Conservation (phyloP, 2,797 vertebrate species). For the Eidolon dupreanum region DNA sequence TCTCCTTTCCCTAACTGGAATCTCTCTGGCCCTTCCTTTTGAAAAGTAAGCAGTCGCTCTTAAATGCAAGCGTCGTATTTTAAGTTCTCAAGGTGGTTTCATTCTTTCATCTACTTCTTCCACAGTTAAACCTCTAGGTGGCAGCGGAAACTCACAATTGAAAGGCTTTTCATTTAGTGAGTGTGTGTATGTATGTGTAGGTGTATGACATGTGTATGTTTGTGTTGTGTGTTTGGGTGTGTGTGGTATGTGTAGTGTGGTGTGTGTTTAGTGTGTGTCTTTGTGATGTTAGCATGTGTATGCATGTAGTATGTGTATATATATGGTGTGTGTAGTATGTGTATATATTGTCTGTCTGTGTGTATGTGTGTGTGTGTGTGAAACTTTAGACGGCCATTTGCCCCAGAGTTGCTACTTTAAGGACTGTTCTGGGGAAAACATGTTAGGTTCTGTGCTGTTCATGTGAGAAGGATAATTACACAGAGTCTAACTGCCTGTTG, state of each 20-base stretch:
- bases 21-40: neutral
- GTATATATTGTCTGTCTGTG: too few species aligned
- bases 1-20: neutral
- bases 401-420: neutral
- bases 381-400: neutral
- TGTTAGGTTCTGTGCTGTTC: accelerated
- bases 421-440: neutral
- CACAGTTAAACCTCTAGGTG: slow-evolving; percentile 18
- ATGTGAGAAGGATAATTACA: accelerated
- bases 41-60: neutral
- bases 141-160: slow-evolving; percentile 34
- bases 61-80: accelerated
- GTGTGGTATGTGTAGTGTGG: neutral
- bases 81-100: neutral
- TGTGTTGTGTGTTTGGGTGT: neutral
- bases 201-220: neutral
- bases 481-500: neutral
- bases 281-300: neutral
- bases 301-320: too few species aligned
- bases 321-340: accelerated
- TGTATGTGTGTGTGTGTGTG: neutral
- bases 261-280: accelerated
- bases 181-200: neutral
- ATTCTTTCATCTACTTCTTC: neutral
- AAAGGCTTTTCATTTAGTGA: neutral